These are phyloP conservation scores for Anhinga anhinga DNA, from an alignment of 2,113 vertebrate species.

Conservation along the genomic window DNA sequence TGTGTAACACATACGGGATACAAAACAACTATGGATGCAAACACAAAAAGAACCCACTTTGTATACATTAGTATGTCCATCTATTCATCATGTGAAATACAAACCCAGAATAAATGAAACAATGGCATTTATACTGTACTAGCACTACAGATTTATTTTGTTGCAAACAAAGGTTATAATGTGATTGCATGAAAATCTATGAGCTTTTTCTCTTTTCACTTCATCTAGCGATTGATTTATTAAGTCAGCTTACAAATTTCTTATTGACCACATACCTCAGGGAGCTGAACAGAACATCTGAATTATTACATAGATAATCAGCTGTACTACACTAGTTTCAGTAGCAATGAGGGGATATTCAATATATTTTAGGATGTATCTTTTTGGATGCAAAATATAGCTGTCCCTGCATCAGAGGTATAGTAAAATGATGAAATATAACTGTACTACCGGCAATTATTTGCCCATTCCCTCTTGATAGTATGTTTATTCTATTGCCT, in stretches of 20 bases:
- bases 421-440: slow-evolving; percentile 54
- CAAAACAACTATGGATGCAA: neutral
- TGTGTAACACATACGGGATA: neutral
- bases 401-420: neutral
- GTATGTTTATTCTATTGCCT: slow-evolving; percentile 69
- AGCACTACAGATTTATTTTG: neutral
- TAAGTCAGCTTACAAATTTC: slow-evolving; percentile 10
- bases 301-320: slow-evolving; percentile 54
- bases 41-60: neutral
- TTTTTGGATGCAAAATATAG: slow-evolving; percentile 44
- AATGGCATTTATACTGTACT: neutral
- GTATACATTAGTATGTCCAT: neutral
- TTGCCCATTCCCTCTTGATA: slow-evolving; percentile 65
- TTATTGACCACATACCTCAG: neutral
- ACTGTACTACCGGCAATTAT: slow-evolving; percentile 61
- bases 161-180: neutral
- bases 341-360: neutral
- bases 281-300: slow-evolving; percentile 12
- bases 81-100: neutral
- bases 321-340: slow-evolving; percentile 15
- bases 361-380: neutral
- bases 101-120: neutral
- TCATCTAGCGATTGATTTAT: neutral
- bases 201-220: neutral
- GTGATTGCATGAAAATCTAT: neutral